phyloP scores from a whole-genome alignment of 1,140 invertebrate genomes.

The Pseudomyrmex dendroicus region DNA sequence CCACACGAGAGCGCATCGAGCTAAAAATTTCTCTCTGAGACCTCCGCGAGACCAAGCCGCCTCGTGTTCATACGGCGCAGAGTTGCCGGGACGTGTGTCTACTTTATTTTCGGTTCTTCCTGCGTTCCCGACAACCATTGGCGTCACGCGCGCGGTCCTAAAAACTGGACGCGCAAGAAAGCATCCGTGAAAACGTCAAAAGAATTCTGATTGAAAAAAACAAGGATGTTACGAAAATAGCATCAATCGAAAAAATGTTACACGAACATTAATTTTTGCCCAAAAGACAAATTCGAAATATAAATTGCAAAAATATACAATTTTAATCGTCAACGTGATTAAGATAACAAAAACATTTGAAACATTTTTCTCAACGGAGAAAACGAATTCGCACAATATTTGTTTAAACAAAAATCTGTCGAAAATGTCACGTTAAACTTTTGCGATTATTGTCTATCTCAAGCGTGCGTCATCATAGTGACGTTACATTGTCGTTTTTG shows the following conservation, averaged over 20 bases:
- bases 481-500: too few relatives aligned
- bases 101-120: conserved; percentile 80
- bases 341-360: too few relatives aligned
- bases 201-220: conserved; percentile 41
- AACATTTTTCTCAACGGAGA: too few relatives aligned
- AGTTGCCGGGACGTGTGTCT: conserved; percentile 63
- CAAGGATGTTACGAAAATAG: conserved; percentile 24
- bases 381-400: too few relatives aligned
- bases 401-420: too few relatives aligned
- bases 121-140: conserved; percentile 69
- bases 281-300: background rate
- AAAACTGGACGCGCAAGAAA: conserved; percentile 65
- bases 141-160: conserved; percentile 67
- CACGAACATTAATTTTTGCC: too few relatives aligned
- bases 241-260: background rate
- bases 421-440: too few relatives aligned
- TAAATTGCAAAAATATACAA: background rate
- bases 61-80: conserved; percentile 65
- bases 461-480: too few relatives aligned
- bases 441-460: too few relatives aligned
- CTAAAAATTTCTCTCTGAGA: conserved; percentile 73
- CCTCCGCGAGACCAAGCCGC: conserved; percentile 47
- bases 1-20: conserved; percentile 53
- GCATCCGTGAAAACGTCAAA: conserved; percentile 46
- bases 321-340: background rate